A percentile compares a stretch with the other conserved stretches of the same genome.
Evolutionary conservation across 1,140 invertebrate species (phyloP).

Genomic region (Drosophila sproati): DNA sequence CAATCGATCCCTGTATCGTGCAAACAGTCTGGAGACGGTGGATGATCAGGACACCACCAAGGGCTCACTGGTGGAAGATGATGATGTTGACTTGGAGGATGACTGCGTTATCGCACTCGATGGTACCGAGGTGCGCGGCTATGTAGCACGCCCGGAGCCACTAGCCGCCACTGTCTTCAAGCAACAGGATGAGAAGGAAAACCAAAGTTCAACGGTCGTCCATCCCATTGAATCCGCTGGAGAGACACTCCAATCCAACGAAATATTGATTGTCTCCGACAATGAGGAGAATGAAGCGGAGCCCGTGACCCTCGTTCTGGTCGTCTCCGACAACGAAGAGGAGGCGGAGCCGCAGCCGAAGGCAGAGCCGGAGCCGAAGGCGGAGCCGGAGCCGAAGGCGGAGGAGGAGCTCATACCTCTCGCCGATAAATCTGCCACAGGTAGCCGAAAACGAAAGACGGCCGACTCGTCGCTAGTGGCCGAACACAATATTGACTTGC

Average conservation of each 20-base stretch:
- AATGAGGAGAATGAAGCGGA: neutral
- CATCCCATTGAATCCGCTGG: neutral
- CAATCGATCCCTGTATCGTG: slow-evolving; percentile 50
- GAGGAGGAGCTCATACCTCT: neutral
- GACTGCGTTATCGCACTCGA: slow-evolving; percentile 70
- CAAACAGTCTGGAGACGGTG: slow-evolving; percentile 66
- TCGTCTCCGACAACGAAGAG: slow-evolving; percentile 33
- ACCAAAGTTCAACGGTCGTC: neutral
- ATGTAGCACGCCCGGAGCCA: slow-evolving; percentile 50
- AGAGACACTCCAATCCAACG: neutral
- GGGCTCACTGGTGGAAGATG: slow-evolving; percentile 65
- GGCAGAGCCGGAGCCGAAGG: neutral
- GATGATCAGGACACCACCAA: slow-evolving; percentile 69
- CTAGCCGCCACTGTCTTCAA: slow-evolving; percentile 52
- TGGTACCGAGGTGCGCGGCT: slow-evolving; percentile 69
- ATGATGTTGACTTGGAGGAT: slow-evolving; percentile 45
- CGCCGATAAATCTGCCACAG: neutral
- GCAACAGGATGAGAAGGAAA: neutral
- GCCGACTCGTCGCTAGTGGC: slow-evolving; percentile 5
- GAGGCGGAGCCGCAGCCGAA: neutral
- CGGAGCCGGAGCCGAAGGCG: too few relatives aligned
- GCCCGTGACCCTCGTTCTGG: neutral
- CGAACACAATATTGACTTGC: neutral
- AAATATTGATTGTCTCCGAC: neutral
- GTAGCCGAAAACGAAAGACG: neutral